Base-by-base conservation (phyloP, 2,113 vertebrate genomes). In the Pelmatolapia mariae region DNA sequence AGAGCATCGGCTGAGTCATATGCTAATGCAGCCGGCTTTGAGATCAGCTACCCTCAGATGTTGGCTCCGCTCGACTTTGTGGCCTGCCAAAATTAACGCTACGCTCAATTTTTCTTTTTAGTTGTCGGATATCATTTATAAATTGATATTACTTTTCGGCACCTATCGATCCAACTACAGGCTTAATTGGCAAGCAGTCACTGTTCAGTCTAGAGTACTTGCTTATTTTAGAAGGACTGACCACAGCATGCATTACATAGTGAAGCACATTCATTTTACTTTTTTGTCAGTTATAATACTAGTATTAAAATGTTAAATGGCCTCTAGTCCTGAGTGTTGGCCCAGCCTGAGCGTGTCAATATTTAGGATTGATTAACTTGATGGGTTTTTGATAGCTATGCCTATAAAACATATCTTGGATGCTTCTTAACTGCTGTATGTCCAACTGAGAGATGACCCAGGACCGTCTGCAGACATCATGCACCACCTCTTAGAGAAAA, bases 11-110 rank as follows among this genome's bases (percentile, higher is more conserved):
- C 40, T 76, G 22, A 76, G 40, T 29, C 4, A 18, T 12, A 5
- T 5, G 9, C 4, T 31, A 50, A 19, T 31, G 43, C 1, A 0
- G 1, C 5, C 6, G 1, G 68, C 40, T 47, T 76, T 47, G 22
- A 59, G 26, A 29, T 59, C 24, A 31, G 71, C 43, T 31, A 43
- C 13, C 22, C 38, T 73, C 68, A 18, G 5, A 5, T 45, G 26
- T 31, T 2, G 43, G 0, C 71, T 78, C 2, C 0, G 43, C 43
- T 50, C 7, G 4, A 8, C 16, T 50, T 31, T n/a, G 16, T 31
- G 16, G 3, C 26, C 26, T 50, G 45, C 45, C 10, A 50, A 31
- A 78, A 31, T 50, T 50, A 50, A 50, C 24, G 2, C 26, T 0
- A 6, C 7, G 7, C 71, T 76, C 24, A 12, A 5, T 8, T 66